Base-by-base conservation (phyloP, 2,113 vertebrate species). In the Dicerorhinus sumatrensis region DNA sequence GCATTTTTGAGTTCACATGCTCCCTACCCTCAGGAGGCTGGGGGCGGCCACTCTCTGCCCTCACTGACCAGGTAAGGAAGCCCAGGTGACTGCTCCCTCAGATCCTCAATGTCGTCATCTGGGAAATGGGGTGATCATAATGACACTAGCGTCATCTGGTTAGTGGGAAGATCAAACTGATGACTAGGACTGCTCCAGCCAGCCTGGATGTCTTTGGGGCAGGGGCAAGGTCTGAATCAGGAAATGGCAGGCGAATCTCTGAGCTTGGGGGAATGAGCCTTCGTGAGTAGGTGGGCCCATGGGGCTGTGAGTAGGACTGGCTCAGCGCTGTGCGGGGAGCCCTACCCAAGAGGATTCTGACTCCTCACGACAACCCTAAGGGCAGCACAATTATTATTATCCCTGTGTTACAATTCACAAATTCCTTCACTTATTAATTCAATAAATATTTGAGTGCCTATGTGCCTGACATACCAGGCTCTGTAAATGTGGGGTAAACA, bases 41-140 rank as follows among this genome's bases (percentile, higher is more conserved):
- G 62, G 60, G 29, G 39, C 8, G 13, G 65, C 65, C 3, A 48
- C 42, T 63, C n/a, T 95, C 42, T 94, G 75, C 25, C 77, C 56
- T 95, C 39, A 60, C 20, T 62, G 67, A 62, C 31, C 90, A 92
- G 67, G 23, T 79, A 63, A 96, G 88, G 81, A 97, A 92, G 63
- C n/a, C 27, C 42, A 67, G 33, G 39, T 33, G 29, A 69, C 18
- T 62, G 33, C 16, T 72, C 36, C 25, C 12, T 94, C 42, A 69
- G 33, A 63, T 48, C 42, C 56, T 77, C 89, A 82, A 33, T 58
- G 72, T 86, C 6, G 0, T 90, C 80, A 87, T 58, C 56, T 96
- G 73, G 75, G 58, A 96, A 97, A 82, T 92, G 82, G 82, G 54
- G 23, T 94, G 85, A 97, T 89, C n/a, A 39, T 92, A 91, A 75